Percentiles rank a stretch among this genome's conserved stretches.
These are phyloP conservation scores for Anastrepha ludens DNA, from an alignment of 1,140 invertebrate species.

Conservation along the genomic window DNA sequence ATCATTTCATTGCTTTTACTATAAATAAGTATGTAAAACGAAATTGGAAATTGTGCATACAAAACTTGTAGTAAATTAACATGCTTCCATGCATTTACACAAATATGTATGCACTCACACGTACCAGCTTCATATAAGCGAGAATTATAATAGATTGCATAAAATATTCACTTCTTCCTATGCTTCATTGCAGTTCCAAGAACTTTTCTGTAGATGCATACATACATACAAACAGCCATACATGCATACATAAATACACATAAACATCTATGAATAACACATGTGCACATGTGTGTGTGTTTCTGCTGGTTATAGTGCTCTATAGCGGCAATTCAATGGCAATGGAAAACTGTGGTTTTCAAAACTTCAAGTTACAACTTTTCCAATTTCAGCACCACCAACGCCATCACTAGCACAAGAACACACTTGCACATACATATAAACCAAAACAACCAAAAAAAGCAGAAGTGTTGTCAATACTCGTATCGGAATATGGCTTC, in stretches of 20 bases:
- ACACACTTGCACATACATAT: no score
- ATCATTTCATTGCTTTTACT: neutral
- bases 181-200: slow-evolving; percentile 32
- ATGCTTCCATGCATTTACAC: neutral
- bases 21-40: neutral
- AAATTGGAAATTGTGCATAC: neutral
- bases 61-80: slow-evolving; percentile 9
- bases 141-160: neutral
- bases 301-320: neutral
- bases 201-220: neutral
- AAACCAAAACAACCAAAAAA: no score
- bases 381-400: neutral
- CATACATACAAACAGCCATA: neutral
- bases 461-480: no score
- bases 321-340: neutral
- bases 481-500: no score
- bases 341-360: slow-evolving; percentile 10
- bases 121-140: neutral
- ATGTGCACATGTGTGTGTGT: neutral
- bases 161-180: slow-evolving; percentile 13
- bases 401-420: no score
- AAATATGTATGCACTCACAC: neutral
- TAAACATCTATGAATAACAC: neutral
- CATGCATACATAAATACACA: neutral
- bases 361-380: slow-evolving; percentile 6